Evolutionary conservation across 1,140 invertebrate genomes (phyloP).

Genomic region (Psilanteris sp.): DNA sequence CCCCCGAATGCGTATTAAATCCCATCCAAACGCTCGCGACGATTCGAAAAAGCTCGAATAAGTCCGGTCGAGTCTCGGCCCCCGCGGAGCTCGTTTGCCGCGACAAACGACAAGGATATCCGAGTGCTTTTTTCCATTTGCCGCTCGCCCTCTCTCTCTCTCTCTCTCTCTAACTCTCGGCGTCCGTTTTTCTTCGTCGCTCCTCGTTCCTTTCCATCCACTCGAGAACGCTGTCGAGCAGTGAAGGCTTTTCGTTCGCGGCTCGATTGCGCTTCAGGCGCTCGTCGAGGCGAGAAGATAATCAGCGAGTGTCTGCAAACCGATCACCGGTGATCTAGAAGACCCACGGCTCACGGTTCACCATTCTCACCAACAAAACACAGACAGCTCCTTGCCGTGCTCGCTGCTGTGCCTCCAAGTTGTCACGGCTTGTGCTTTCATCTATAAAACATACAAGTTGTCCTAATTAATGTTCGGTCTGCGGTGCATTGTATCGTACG

Average conservation of each 20-base stretch:
- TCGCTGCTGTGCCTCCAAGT: constrained; percentile 85
- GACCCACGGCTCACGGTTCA: constrained; percentile 70
- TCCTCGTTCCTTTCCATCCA: constrained; percentile 22
- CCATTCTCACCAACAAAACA: constrained; percentile 86
- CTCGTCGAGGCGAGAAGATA: constrained; percentile 40
- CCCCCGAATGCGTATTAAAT: constrained; percentile 33
- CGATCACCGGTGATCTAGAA: constrained; percentile 68
- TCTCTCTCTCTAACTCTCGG: too few relatives aligned
- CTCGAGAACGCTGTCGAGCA: constrained; percentile 23
- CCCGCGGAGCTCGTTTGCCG: constrained; percentile 4
- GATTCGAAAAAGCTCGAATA: constrained; percentile 40
- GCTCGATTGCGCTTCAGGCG: constrained; percentile 51
- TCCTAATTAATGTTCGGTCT: constrained; percentile 12
- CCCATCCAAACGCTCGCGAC: constrained; percentile 23
- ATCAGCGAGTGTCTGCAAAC: constrained; percentile 54
- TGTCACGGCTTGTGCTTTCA: constrained; percentile 85
- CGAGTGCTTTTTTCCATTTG: constrained; percentile 16
- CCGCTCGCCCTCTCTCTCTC: background rate
- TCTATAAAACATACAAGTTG: constrained; percentile 79
- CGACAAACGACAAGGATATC: constrained; percentile 28
- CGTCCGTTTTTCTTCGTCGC: constrained; percentile 32
- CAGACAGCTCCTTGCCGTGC: constrained; percentile 85
- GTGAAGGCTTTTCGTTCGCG: constrained; percentile 45
- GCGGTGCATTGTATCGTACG: too few relatives aligned
- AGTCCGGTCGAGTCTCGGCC: constrained; percentile 22